Evolutionary conservation across 2,888 invertebrate genomes (phyloP).

Genomic region (Caenorhabditis angaria): DNA sequence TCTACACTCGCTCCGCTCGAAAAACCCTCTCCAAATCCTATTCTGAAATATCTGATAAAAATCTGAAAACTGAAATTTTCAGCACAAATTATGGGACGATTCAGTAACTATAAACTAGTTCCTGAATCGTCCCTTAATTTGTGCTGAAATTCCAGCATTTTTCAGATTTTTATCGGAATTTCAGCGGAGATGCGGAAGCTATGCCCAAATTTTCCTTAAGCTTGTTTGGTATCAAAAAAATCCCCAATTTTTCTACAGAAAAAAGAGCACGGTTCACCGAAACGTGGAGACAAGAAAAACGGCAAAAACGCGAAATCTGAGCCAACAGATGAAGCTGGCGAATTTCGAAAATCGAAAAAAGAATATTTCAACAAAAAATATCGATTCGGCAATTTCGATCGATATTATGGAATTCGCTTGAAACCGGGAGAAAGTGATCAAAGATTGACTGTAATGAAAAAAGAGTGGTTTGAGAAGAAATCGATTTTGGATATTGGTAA

Average conservation of each 20-base stretch:
- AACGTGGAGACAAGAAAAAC: slow-evolving; percentile 15
- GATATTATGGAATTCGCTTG: slow-evolving; percentile 94
- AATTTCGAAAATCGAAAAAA: slow-evolving; percentile 39
- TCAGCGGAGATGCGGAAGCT: too few relatives aligned
- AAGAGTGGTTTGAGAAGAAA: slow-evolving; percentile 85
- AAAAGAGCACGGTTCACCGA: slow-evolving; percentile 1
- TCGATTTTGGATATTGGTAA: slow-evolving; percentile 88
- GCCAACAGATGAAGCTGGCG: slow-evolving; percentile 25
- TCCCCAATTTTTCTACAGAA: not conserved
- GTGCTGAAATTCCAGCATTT: too few relatives aligned
- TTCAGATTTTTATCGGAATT: too few relatives aligned
- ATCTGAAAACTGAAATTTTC: too few relatives aligned
- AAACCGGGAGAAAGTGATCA: slow-evolving; percentile 80
- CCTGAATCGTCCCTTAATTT: too few relatives aligned
- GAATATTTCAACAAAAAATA: slow-evolving; percentile 73
- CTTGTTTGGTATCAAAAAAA: too few relatives aligned
- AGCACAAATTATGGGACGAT: too few relatives aligned
- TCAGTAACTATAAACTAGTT: too few relatives aligned
- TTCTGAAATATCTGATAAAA: too few relatives aligned
- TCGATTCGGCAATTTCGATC: slow-evolving; percentile 94
- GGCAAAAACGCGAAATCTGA: slow-evolving; percentile 26
- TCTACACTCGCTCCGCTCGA: too few relatives aligned
- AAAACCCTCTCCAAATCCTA: too few relatives aligned
- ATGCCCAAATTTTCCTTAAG: too few relatives aligned
- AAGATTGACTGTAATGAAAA: slow-evolving; percentile 82